Conservation (phyloP, 2,113 vertebrate genomes). For the Cricetomys ansorgei region DNA sequence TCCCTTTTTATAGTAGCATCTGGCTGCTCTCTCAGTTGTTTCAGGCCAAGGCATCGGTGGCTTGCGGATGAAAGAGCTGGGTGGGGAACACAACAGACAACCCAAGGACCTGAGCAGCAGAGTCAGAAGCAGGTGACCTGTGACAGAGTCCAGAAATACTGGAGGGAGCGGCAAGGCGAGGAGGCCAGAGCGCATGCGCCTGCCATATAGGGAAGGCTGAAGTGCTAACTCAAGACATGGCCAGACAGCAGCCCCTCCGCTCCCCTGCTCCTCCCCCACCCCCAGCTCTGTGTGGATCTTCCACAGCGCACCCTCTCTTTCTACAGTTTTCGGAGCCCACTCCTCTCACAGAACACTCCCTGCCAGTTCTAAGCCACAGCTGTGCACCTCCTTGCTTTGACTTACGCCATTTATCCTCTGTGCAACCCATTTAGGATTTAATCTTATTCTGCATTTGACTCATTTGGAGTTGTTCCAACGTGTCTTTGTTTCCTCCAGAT, state of each 20-base stretch:
- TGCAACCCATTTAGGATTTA: background rate
- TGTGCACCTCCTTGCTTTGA: background rate
- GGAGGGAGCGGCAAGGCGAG: background rate
- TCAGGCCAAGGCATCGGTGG: background rate
- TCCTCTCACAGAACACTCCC: background rate
- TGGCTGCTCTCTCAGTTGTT: background rate
- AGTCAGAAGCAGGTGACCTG: background rate
- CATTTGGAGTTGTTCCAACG: background rate
- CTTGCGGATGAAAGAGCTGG: background rate
- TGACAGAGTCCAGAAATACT: background rate
- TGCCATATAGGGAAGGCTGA: background rate
- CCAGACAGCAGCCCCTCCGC: background rate
- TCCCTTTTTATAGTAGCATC: background rate
- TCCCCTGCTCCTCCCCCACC: background rate
- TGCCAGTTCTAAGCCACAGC: background rate
- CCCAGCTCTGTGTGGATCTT: background rate
- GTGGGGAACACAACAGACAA: background rate
- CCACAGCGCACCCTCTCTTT: background rate
- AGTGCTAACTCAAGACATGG: background rate
- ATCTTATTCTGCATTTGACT: background rate
- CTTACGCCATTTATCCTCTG: background rate
- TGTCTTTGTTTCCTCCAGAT: background rate
- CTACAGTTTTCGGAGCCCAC: background rate
- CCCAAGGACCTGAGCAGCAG: background rate
- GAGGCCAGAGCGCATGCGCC: background rate